Percentiles rank a stretch among this genome's conserved stretches.
Evolutionary conservation across 2,113 vertebrate genomes (phyloP).

Genomic region (Bungarus multicinctus): DNA sequence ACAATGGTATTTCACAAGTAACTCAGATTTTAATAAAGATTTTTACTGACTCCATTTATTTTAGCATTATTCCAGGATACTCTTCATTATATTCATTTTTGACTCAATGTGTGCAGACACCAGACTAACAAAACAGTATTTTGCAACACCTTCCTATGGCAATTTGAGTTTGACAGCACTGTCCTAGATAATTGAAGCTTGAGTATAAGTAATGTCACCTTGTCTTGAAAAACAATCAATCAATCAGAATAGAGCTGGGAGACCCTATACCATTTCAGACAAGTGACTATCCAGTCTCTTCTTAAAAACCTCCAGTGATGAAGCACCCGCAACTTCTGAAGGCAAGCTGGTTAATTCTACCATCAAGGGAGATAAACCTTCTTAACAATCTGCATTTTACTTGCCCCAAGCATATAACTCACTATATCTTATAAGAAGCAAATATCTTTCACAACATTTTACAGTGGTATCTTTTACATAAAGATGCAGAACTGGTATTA

Average conservation of each 20-base stretch:
- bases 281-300: too few species aligned
- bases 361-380: not conserved
- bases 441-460: not conserved
- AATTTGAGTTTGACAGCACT: not conserved
- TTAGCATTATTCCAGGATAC: not conserved
- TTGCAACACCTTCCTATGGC: not conserved
- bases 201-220: not conserved
- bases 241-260: too few species aligned
- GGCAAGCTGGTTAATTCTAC: too few species aligned
- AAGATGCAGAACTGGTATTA: not conserved
- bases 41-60: not conserved
- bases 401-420: not conserved
- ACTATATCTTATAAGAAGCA: not conserved
- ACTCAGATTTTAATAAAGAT: not conserved
- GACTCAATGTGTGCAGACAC: not conserved
- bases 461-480: not conserved
- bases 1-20: not conserved
- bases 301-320: too few species aligned
- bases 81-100: not conserved
- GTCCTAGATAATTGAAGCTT: not conserved
- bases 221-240: not conserved
- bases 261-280: too few species aligned
- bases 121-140: not conserved
- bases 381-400: not conserved
- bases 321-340: too few species aligned